Conservation (phyloP, 2,113 vertebrate species). For the Gila orcuttii region DNA sequence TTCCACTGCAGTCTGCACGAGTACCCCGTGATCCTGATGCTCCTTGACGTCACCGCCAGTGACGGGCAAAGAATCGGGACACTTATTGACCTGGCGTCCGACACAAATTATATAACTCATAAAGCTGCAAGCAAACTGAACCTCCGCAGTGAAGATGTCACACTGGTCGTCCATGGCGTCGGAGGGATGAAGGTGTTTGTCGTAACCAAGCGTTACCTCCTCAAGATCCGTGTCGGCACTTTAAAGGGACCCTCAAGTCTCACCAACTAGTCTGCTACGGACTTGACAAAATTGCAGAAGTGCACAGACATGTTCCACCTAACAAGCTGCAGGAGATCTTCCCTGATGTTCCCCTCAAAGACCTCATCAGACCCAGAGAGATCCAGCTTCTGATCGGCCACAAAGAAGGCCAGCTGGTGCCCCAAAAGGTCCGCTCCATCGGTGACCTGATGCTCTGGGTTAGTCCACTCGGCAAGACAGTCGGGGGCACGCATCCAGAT, state of each 20-base stretch:
- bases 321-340: background rate
- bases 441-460: constrained; percentile 4
- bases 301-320: background rate
- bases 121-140: no score
- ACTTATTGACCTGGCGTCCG: no score
- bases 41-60: no score
- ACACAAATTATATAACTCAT: no score
- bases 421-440: background rate
- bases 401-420: background rate
- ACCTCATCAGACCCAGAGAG: background rate
- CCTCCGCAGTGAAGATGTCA: no score
- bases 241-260: background rate
- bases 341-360: background rate
- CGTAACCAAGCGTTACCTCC: background rate
- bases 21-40: no score
- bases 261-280: background rate
- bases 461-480: background rate
- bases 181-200: background rate
- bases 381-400: background rate
- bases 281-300: background rate
- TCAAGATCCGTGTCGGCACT: background rate
- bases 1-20: no score
- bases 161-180: background rate
- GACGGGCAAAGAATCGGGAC: no score
- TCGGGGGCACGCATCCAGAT: background rate